These are phyloP conservation scores for Rhea americana DNA, from an alignment of 2,113 vertebrate genomes.

Conservation along the genomic window DNA sequence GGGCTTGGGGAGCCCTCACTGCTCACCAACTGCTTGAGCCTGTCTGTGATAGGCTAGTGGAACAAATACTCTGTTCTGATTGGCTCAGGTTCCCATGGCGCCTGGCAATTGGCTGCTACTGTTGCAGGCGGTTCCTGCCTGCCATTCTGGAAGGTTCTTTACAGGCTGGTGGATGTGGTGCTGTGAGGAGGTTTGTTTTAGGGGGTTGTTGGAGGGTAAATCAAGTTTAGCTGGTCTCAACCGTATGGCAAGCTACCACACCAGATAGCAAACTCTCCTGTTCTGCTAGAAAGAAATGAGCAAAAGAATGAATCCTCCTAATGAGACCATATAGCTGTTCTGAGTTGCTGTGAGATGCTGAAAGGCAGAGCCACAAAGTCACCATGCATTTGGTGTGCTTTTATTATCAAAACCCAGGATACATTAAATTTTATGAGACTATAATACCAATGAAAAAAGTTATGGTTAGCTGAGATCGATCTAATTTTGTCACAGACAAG, in stretches of 20 bases:
- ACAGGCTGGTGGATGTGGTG: accelerated
- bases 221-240: accelerated
- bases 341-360: background rate
- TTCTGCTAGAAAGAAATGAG: background rate
- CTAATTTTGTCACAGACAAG: background rate
- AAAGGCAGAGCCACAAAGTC: too few relatives aligned
- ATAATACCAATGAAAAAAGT: background rate
- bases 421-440: background rate
- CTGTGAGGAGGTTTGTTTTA: accelerated
- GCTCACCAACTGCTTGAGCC: background rate
- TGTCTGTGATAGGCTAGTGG: background rate
- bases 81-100: background rate
- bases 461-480: too few relatives aligned
- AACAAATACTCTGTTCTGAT: accelerated
- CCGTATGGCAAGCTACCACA: accelerated
- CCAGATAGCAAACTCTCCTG: accelerated
- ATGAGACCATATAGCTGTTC: background rate
- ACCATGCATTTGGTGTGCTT: background rate
- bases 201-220: accelerated
- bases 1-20: background rate
- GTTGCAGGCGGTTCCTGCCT: accelerated
- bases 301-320: background rate
- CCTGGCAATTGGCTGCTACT: accelerated
- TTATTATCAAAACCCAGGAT: background rate
- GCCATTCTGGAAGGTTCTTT: background rate